Conservation (phyloP, 2,888 invertebrate species). For the Acrocyrtus sp. region DNA sequence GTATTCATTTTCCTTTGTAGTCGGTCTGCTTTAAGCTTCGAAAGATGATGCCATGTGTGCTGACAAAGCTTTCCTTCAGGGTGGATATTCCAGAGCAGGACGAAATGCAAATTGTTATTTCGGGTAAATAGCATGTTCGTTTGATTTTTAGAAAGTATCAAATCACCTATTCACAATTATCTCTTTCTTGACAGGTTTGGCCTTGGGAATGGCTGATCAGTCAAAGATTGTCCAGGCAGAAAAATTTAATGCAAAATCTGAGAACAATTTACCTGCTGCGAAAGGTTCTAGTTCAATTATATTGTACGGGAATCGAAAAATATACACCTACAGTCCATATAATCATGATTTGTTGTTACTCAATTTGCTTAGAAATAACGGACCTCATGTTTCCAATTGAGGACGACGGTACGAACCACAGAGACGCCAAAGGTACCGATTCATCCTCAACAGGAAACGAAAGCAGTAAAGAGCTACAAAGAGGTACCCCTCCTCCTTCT, state of each 20-base stretch:
- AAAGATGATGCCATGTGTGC: slow-evolving; percentile 85
- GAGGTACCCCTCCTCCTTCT: slow-evolving; percentile 35
- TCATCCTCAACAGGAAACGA: too few species aligned
- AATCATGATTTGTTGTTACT: not conserved
- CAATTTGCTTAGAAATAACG: not conserved
- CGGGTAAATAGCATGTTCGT: slow-evolving; percentile 69
- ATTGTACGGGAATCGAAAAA: too few species aligned
- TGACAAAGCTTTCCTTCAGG: slow-evolving; percentile 83
- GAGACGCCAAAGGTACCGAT: too few species aligned
- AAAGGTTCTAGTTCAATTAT: slow-evolving; percentile 31
- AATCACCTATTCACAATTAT: not conserved
- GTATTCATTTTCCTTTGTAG: slow-evolving; percentile 70
- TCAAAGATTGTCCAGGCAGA: slow-evolving; percentile 37
- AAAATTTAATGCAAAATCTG: slow-evolving; percentile 18
- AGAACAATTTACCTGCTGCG: slow-evolving; percentile 22
- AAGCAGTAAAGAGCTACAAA: slow-evolving; percentile 6
- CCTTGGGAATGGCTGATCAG: slow-evolving; percentile 45
- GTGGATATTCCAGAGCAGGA: slow-evolving; percentile 89
- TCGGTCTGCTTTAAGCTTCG: slow-evolving; percentile 90
- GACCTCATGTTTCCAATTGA: slow-evolving; percentile 28
- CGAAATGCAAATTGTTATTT: slow-evolving; percentile 72
- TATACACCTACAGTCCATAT: too few species aligned
- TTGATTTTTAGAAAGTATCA: too few species aligned
- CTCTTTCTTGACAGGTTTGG: slow-evolving; percentile 45
- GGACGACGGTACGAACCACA: slow-evolving; percentile 14